phyloP scores from a whole-genome alignment of 2,113 vertebrate species.

The Alectura lathami region DNA sequence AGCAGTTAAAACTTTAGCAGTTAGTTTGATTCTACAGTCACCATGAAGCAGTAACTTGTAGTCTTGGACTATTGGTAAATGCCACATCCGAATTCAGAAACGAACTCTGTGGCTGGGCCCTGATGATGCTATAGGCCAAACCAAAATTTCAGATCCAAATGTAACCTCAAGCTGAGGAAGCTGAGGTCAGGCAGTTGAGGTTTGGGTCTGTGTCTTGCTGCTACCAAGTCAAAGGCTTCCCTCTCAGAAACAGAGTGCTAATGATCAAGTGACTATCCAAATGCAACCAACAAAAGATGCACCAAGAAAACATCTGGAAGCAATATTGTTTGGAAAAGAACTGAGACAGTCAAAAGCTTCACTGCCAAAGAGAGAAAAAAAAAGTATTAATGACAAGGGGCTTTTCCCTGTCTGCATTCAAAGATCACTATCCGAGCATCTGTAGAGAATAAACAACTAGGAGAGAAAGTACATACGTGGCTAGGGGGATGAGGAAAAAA shows the following conservation, averaged over 20 bases:
- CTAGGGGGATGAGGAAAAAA: background rate
- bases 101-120: background rate
- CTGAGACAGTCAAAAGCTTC: constrained; percentile 44
- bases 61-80: background rate
- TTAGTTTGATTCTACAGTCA: background rate
- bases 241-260: constrained; percentile 37
- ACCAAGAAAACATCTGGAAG: constrained; percentile 70
- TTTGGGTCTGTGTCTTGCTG: constrained; percentile 8
- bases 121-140: background rate
- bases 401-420: constrained; percentile 26
- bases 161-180: constrained; percentile 27
- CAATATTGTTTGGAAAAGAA: constrained; percentile 37
- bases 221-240: constrained; percentile 37
- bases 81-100: background rate
- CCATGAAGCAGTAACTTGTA: background rate
- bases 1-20: background rate
- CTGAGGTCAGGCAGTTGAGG: constrained; percentile 37
- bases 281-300: background rate
- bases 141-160: constrained; percentile 19
- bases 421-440: constrained; percentile 1
- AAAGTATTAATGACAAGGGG: constrained; percentile 31
- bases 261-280: background rate
- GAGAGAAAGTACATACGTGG: background rate
- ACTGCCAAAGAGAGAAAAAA: constrained; percentile 6
- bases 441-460: background rate